Percentiles rank a stretch among this genome's conserved stretches.
These are phyloP conservation scores for Pitta sordida DNA, from an alignment of 2,113 vertebrate genomes.

Conservation along the genomic window DNA sequence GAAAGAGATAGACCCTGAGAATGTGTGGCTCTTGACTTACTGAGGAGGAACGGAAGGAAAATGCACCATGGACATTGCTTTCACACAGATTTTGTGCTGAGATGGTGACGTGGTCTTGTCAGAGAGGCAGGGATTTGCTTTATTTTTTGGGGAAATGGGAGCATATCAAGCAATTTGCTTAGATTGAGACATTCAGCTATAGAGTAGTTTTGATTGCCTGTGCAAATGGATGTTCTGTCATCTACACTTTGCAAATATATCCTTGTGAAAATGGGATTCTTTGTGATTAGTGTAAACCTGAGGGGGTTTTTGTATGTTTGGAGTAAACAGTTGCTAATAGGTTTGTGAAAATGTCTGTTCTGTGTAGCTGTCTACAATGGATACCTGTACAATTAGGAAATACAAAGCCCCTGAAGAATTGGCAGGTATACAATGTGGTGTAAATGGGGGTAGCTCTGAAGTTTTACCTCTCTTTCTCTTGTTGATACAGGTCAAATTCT, in stretches of 20 bases:
- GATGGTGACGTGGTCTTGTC: neutral
- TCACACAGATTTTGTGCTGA: neutral
- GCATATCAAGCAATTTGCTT: neutral
- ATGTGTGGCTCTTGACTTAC: neutral
- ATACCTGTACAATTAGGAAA: neutral
- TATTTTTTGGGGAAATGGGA: neutral
- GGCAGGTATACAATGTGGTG: neutral
- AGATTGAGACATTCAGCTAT: neutral
- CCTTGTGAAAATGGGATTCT: neutral
- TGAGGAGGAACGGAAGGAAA: neutral
- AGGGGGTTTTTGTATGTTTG: neutral
- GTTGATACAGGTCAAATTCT: conserved; percentile 91
- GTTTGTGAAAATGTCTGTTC: neutral
- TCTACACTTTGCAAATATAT: neutral
- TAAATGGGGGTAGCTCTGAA: neutral
- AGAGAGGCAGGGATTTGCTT: neutral
- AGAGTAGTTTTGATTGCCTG: neutral
- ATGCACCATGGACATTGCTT: neutral
- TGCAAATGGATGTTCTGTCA: neutral
- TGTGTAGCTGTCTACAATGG: neutral
- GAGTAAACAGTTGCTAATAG: neutral
- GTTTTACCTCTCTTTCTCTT: conserved; percentile 1
- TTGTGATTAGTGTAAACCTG: neutral
- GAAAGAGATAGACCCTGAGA: neutral
- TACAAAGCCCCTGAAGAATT: neutral